Evolutionary conservation across 1,140 invertebrate species (phyloP), one percentile per base, ranked within the genome.

Genomic region (Caenorhabditis inopinata): DNA sequence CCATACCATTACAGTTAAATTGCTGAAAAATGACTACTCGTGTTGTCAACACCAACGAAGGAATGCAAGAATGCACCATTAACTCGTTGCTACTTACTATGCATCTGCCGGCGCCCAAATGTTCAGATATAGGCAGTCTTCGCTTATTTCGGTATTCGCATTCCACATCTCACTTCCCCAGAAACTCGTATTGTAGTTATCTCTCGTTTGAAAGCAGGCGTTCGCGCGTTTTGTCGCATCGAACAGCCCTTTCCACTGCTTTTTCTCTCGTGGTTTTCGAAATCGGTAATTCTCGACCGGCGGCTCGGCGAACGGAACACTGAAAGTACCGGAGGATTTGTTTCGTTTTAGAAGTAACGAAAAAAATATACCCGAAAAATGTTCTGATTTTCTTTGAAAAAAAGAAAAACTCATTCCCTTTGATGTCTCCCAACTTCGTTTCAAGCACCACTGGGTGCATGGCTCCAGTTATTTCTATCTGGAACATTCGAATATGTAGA

Each of bases 91-190:
- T 14, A 47, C 78, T 38, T 76, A 74, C 78, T 74, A 48, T 1
- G 85, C 82, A 23, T 84, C 84, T 5, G 83, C 75, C 6, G 85
- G 85, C 3, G 84, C 80, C 87, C 87, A 87, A 58, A 87, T 87
- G 73, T 87, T 87, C 82, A 87, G 74, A 62, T 87, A 87, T 21
- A 87, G 81, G 48, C 86, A 87, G 46, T 87, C 86, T 80, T 87
- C 86, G 16, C 76, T 78, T 7, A 84, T 84, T 18, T 78, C 81
- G 5, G 85, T 87, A 51, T 87, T 85, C 14, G 87, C 84, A 81
- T 89, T 89, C 88, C 88, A 89, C 88, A 89, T 89, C 75, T 87
- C 83, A 29, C 83, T 79, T 12, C 89, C 89, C 85, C 83, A 83
- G 78, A 89, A 89, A 11, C 83, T 83, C 23, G 87, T 84, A 74